Evolutionary conservation across 2,797 vertebrate genomes (phyloP), one percentile per base, ranked within the genome.

Genomic region (Sebastes kiyomatsui): DNA sequence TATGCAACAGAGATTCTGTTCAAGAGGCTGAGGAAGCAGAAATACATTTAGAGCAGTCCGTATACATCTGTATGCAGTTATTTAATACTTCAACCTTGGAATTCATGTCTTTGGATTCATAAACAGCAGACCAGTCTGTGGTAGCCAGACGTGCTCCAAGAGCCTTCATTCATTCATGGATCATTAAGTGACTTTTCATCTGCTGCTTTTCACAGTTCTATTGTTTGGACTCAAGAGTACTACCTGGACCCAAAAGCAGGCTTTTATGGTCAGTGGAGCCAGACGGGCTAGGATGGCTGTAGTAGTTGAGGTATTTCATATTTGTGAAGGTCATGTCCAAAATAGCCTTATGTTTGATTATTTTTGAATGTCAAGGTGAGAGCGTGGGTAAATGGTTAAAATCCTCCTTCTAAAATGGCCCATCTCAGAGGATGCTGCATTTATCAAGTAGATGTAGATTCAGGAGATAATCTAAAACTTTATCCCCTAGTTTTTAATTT

Each of bases 311-410:
- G 23, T 30, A 1, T 46, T 66, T 77, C 25, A 28, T 70, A 55
- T 77, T 60, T 75, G 55, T 60, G 38, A 60, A 79, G 64, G 72
- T 77, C 55, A 20, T 46, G 4, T 71, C 20, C 35, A 61, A 52
- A 71, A 64, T 2, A 67, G 59, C 16, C n/a, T 62, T 23, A 30
- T 67, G 27, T 65, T 80, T 46, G 22, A 54, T 60, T 67, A 64
- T 58, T 52, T 79, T 28, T 67, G 27, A 81, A 79, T 70, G 42
- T 72, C 54, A 76, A 67, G 68, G 69, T 59, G 49, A 67, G 60
- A 75, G 22, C 35, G 2, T 27, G 27, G n/a, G 2, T 42, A 46
- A 54, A 35, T 49, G 55, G 33, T 54, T 67, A 25, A 60, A 33
- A 67, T 38, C 35, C 10, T 12, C 4, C 12, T 7, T 1, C 27